Base-by-base conservation (phyloP, 2,113 vertebrate species). In the Ceuthmochares aereus region DNA sequence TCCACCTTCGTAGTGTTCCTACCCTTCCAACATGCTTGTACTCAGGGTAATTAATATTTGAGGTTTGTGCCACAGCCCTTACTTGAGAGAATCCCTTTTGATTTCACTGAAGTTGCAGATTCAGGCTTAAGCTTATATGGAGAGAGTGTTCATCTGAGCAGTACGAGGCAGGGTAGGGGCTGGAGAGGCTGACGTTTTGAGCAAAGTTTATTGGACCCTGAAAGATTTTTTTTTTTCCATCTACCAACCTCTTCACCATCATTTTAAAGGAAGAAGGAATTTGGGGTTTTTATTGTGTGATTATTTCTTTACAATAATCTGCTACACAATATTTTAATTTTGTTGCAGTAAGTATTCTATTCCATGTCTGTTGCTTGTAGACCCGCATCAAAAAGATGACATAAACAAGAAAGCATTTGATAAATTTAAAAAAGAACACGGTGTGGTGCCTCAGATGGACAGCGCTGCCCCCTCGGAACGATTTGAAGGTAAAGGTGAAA, bases 401-500 rank as follows among this genome's bases (percentile, higher is more conserved):
- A 99, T 99, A 77, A 99, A 99, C 96, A 99, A 98, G 96, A 99
- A 99, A 87, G 99, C 99, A 16, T 99, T 99, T 97, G 99, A 99
- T 97, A 99, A 99, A 96, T 99, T 99, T 95, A 99, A 98, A 96
- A 99, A 99, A 96, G 99, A 99, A 78, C 99, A 99, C 16, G 96
- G 98, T 18, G 98, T 95, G 5, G 99, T 99, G 62, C 97, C 98
- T 55, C 98, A 98, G 47, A 97, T 99, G 87, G 99, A 99, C 95
- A 99, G 98, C 19, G 99, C 99, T 37, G 90, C 98, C 62, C 99
- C 99, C 55, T 99, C 99, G 0, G 99, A 99, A 93, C 97, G 99
- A 68, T 99, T 99, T 89, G 99, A 99, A 88, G 98, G 99, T 99
- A 96, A 98, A 96, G 21, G 14, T 60, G 69, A 32, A 84, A 90